Evolutionary conservation across 2,888 invertebrate species (phyloP), one percentile per base, ranked within the genome.

Genomic region (Archips xylosteana): DNA sequence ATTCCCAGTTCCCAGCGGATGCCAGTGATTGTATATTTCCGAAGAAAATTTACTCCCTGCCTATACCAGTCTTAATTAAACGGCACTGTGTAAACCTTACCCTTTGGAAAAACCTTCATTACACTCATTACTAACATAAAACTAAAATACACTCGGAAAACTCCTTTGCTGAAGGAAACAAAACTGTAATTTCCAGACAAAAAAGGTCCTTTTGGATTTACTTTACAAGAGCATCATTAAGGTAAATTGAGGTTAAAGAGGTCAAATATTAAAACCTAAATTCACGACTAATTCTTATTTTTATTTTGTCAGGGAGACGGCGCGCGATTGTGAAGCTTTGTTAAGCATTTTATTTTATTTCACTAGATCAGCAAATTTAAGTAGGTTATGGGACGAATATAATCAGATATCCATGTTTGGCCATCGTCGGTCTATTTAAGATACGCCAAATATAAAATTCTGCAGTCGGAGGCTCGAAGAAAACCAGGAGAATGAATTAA

Each of bases 61-160:
- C 81, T 78, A 80, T 82, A 78, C 82, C 82, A 81, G 80, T 85
- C 88, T 89, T 91, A 90, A 91, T 91, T 91, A 89, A 89, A 87
- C 85, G 84, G 79, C 78, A 83, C 83, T 84, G 86, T 83, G 83
- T 78, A 83, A 86, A 87, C 83, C 82, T 81, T 83, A 84, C 86
- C 88, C 88, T 86, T 89, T 87, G 81, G 83, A 86, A 88, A 87
- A 89, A 87, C 88, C 88, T 89, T 88, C 87, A 89, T 91, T 89
- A 88, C 83, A 85, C 82, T 88, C 88, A 91, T 91, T 89, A 90
- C 85, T 80, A 76, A 76, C 80, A 79, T 82, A 79, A 80, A 76
- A 78, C 75, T 67, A 75, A 47, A 71, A 74, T 76, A 75, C 79
- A 66, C 76, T 75, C 64, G 47, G 36, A 74, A 75, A 79, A 75